phyloP scores from a whole-genome alignment of 1,140 invertebrate genomes.

The Zophobas morio region DNA sequence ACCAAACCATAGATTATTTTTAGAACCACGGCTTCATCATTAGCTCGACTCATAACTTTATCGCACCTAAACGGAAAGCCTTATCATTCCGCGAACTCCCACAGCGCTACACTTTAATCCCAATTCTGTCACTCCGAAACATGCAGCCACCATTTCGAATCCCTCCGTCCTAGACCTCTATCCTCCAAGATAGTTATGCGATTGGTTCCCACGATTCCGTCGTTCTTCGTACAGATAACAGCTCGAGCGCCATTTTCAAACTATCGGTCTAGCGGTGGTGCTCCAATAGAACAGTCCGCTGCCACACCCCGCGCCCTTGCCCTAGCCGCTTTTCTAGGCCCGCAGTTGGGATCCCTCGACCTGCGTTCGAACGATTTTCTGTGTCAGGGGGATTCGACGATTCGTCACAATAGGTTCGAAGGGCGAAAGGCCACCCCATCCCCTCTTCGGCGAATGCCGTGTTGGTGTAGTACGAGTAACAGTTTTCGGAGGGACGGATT shows the following conservation, averaged over 20 bases:
- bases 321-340: constrained; percentile 32
- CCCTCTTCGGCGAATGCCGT: constrained; percentile 3
- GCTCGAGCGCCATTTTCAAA: neutral
- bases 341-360: constrained; percentile 1
- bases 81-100: no score
- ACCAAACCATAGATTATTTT: no score
- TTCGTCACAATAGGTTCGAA: constrained; percentile 30
- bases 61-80: no score
- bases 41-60: no score
- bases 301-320: constrained; percentile 18
- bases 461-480: constrained; percentile 19
- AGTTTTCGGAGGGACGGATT: constrained; percentile 14
- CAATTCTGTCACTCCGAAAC: no score
- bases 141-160: neutral
- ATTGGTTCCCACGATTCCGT: neutral
- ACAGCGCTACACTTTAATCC: no score
- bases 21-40: no score
- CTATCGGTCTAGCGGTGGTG: constrained; percentile 25
- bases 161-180: neutral
- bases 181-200: neutral
- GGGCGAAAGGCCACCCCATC: constrained; percentile 17
- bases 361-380: neutral
- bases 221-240: constrained; percentile 3
- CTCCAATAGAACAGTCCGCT: constrained; percentile 22
- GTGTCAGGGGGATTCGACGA: constrained; percentile 14